Evolutionary conservation across 2,797 vertebrate species (phyloP).

Genomic region (Tragopan temminckii): DNA sequence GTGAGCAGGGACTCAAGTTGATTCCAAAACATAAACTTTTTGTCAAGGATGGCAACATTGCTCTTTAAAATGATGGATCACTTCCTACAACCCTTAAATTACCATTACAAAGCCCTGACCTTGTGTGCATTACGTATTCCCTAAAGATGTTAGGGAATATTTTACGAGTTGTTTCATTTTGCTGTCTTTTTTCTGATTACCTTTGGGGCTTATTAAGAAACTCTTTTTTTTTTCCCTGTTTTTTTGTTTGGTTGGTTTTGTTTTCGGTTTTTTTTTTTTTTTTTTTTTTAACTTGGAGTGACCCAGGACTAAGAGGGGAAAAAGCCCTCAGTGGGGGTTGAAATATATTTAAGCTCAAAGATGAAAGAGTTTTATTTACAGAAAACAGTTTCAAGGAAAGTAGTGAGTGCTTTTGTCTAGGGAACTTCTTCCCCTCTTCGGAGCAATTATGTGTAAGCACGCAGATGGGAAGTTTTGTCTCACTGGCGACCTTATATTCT

Average conservation of each 20-base stretch:
- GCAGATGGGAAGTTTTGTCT: constrained; percentile 60
- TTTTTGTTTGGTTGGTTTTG: neutral
- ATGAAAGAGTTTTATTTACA: constrained; percentile 83
- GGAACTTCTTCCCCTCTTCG: constrained; percentile 54
- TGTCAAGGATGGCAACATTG: constrained; percentile 79
- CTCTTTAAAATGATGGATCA: constrained; percentile 85
- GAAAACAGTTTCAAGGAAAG: constrained; percentile 78
- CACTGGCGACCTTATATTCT: constrained; percentile 17
- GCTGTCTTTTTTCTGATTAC: constrained; percentile 82
- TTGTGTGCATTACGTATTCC: constrained; percentile 84
- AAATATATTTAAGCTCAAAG: constrained; percentile 83
- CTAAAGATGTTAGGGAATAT: constrained; percentile 81
- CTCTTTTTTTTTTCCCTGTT: neutral
- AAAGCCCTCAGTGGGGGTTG: constrained; percentile 74
- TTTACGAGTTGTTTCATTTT: constrained; percentile 86
- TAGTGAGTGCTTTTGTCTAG: constrained; percentile 75
- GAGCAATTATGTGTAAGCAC: constrained; percentile 49
- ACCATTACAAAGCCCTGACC: constrained; percentile 88
- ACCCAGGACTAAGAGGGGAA: constrained; percentile 60
- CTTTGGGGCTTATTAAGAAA: constrained; percentile 85
- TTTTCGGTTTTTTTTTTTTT: neutral
- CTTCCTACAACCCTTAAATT: constrained; percentile 87
- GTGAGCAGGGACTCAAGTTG: constrained; percentile 59
- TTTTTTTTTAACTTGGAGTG: constrained; percentile 65
- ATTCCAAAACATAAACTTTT: constrained; percentile 81